Base-by-base conservation (phyloP, 2,797 vertebrate species). In the Acestrorhynchus altus region DNA sequence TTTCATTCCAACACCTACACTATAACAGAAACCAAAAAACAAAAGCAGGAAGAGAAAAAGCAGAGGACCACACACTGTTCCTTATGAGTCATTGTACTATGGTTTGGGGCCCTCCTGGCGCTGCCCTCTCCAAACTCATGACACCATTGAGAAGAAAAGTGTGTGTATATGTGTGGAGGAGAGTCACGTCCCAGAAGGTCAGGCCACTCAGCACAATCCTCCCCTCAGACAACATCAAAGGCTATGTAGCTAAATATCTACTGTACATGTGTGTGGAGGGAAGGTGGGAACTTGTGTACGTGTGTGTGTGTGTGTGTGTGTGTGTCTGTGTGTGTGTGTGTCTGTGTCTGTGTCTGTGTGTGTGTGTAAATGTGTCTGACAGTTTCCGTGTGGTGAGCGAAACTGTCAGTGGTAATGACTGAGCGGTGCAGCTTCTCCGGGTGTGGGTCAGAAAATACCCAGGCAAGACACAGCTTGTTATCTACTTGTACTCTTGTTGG, bases 101-200 rank as follows among this genome's bases (percentile, higher is more conserved):
- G 59, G 11, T 76, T 56, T 64, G 72, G 28, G 83, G 84, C 86
- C 76, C 67, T 60, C 28, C 39, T 70, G 40, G 40, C 52, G 72
- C 75, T 83, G 80, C 84, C 86, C 82, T 83, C 8, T 0, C 68
- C 83, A 84, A 78, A 86, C 81, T 82, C 81, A 71, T 86, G 83
- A 86, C 74, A 81, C 83, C 69, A 31, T 80, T 77, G 39, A 72
- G 71, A 80, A 84, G 86, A 83, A 81, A 79, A 82, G 35, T 4
- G n/a, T 64, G 60, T 24, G 12, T 56, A n/a, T 79, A 16, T 63
- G 63, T 79, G 54, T 61, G 60, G 74, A 28, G 61, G 68, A 72
- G 78, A 87, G 87, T 88, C 88, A 74, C 87, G 90, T 90, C 87
- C 85, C 83, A 86, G 90, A 91, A 90, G 89, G 90, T 90, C 84